Base-by-base conservation (phyloP, 2,113 vertebrate species). In the Rhinichthys klamathensis region DNA sequence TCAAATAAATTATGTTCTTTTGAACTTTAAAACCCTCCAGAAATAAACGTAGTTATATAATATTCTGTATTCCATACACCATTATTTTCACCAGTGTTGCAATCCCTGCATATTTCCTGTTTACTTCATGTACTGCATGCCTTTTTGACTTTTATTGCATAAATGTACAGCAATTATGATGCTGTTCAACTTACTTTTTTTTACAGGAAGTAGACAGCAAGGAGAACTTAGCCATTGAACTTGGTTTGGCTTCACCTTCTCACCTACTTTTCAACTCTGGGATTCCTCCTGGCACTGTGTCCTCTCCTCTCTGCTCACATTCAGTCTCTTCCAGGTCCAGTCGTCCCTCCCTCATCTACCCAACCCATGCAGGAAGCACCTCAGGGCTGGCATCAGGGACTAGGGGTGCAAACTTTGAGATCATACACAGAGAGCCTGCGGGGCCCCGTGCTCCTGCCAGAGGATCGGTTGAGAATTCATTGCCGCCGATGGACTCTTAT, bases 191-290 rank as follows among this genome's bases (percentile, higher is more conserved):
- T 1, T 9, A 15, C 1, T 44, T n/a, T 86, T 23, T 30, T 80
- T 78, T 58, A 58, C 82, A 94, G 93, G 77, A 75, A 10, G 87
- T 91, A 4, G 93, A 94, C 67, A 91, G 61, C 86, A 94, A 94
- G 85, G 93, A 93, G 27, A 91, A 91, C n/a, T 85, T 93, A 85
- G 85, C 92, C 87, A 82, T 93, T 82, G 88, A 90, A 69, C 78
- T 93, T 35, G 91, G 92, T 84, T 90, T 90, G 70, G 88, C 93
- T 9, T n/a, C 89, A 5, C 85, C 85, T 73, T 79, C 90, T 30
- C 90, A 89, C 69, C 75, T 86, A 27, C 16, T 89, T 8, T 88
- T 38, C 82, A 91, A 77, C 85, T 89, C 75, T 86, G 83, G 65
- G 86, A 91, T 85, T 86, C 87, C 84, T 72, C 90, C 87, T 56